A percentile compares a stretch with the other conserved stretches of the same genome.
Conservation (phyloP, 1,140 invertebrate genomes). For the Uloborus diversus region DNA sequence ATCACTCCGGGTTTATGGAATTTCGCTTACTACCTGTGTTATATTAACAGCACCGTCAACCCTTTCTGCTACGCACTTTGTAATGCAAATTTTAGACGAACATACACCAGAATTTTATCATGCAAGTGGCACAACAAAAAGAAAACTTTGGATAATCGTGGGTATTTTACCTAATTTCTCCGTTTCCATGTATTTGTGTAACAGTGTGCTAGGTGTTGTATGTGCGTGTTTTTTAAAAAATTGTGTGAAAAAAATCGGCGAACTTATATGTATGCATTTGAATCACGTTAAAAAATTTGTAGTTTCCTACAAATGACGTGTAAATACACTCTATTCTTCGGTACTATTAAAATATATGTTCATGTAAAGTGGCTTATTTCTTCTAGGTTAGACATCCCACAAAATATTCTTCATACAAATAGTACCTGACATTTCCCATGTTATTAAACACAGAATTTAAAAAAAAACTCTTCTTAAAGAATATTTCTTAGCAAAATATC, state of each 20-base stretch:
- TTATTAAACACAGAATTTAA: too few species aligned
- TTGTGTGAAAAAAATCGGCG: neutral
- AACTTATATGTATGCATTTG: constrained; percentile 35
- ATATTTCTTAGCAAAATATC: too few species aligned
- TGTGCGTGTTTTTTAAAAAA: constrained; percentile 6
- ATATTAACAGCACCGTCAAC: constrained; percentile 79
- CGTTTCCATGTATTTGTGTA: constrained; percentile 37
- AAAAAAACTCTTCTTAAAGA: too few species aligned
- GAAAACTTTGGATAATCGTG: constrained; percentile 45
- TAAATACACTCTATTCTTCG: constrained; percentile 41
- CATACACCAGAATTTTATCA: constrained; percentile 94
- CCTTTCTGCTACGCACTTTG: constrained; percentile 97
- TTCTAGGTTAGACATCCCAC: too few species aligned
- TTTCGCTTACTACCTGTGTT: constrained; percentile 98
- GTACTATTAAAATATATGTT: constrained; percentile 16
- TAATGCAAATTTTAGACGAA: constrained; percentile 95
- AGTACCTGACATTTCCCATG: too few species aligned
- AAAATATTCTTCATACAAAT: too few species aligned
- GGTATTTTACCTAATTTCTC: constrained; percentile 56
- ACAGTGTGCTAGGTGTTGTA: constrained; percentile 2
- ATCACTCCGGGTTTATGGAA: constrained; percentile 86
- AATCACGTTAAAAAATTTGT: constrained; percentile 23
- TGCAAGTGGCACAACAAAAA: constrained; percentile 80
- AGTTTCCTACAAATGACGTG: constrained; percentile 38
- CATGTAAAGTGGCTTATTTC: too few species aligned